Percentiles rank a stretch among this genome's conserved stretches.
phyloP scores from a whole-genome alignment of 2,113 vertebrate genomes.

The Oncorhynchus gorbuscha region DNA sequence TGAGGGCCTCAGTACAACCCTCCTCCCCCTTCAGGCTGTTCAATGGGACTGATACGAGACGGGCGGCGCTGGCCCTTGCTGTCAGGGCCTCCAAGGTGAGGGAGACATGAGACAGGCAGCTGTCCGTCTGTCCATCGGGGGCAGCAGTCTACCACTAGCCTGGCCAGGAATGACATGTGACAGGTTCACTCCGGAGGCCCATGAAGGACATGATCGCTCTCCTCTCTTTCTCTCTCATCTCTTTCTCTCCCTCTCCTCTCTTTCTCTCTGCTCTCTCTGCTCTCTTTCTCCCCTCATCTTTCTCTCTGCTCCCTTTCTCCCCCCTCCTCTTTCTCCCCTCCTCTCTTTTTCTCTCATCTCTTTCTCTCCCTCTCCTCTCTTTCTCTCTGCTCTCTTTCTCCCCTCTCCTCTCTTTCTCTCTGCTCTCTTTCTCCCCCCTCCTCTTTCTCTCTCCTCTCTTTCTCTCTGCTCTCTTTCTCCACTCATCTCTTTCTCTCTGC shows the following conservation, averaged over 20 bases:
- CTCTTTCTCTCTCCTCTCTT: too few species aligned
- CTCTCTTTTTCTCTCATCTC: background rate
- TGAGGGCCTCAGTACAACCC: slow-evolving; percentile 3
- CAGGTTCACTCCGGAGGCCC: slow-evolving; percentile 16
- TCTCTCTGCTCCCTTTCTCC: too few species aligned
- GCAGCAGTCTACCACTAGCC: background rate
- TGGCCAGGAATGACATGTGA: background rate
- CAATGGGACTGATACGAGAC: too few species aligned
- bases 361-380: background rate
- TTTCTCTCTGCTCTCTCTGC: slow-evolving; percentile 2
- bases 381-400: background rate
- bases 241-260: background rate
- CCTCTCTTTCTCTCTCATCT: background rate
- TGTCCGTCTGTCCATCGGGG: background rate
- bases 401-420: too few species aligned
- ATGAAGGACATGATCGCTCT: slow-evolving; percentile 26
- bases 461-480: too few species aligned
- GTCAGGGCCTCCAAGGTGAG: too few species aligned
- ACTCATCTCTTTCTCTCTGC: background rate
- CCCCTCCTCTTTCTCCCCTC: too few species aligned
- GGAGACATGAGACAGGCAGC: too few species aligned
- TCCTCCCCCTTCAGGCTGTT: too few species aligned
- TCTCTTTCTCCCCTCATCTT: background rate
- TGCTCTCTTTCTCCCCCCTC: too few species aligned
- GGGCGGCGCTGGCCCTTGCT: too few species aligned